Evolutionary conservation across 2,888 invertebrate species (phyloP), one percentile per base, ranked within the genome.

Genomic region (Drosophila rellima): DNA sequence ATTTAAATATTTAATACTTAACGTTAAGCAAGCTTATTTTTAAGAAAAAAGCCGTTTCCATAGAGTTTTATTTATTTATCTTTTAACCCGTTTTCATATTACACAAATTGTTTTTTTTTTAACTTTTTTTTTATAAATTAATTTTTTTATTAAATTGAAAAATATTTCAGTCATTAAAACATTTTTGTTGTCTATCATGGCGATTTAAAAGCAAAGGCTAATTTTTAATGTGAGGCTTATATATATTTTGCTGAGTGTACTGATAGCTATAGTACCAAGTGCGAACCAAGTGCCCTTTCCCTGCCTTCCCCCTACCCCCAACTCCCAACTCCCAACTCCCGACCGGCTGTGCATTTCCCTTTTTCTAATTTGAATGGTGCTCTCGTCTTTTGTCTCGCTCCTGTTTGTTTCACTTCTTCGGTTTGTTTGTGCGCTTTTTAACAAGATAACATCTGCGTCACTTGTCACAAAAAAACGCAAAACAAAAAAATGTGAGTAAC

Each of bases 361-460:
- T 59, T 81, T 78, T 81, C 81, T 81, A 78, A 81, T 81, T 81
- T 79, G 74, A 79, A 81, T 81, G 73, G 64, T 47, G 57, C 59
- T 62, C 57, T 52, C 39, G 7, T 62, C 73, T 66, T 75, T 57
- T 70, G 65, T 68, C 60, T 66, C 64, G 31, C 55, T 59, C 45
- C 64, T 67, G 52, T 62, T 72, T 75, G 64, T 81, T 67, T 65
- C 62, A 50, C 68, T 74, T 59, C 74, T 74, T 80, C 59, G 69
- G 77, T 72, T 65, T 79, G 77, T 80, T 81, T 77, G 79, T 80
- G 82, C 72, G 74, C 77, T 73, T 73, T 80, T 82, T 82, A 82
- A 82, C 81, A 80, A 82, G 82, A 82, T 81, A 81, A 77, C 81
- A 81, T 82, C 81, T 82, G 82, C 82, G 80, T 82, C 82, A 82